Evolutionary conservation across 2,113 vertebrate species (phyloP), one percentile per base, ranked within the genome.

Genomic region (Amphiprion ocellaris): DNA sequence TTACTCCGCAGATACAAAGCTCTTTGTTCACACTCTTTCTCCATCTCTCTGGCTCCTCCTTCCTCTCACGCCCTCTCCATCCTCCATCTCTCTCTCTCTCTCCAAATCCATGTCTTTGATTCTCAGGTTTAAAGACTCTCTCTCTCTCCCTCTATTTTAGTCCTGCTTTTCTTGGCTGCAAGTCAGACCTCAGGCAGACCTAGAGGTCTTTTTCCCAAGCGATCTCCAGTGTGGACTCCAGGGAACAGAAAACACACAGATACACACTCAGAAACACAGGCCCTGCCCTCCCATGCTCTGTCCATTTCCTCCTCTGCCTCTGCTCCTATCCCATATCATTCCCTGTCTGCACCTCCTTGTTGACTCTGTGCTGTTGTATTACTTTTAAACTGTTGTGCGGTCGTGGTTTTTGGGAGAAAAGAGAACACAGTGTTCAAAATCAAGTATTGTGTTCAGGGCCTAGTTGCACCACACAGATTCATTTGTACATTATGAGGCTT

Each of bases 171-270:
- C 92, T 98, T 99, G 98, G 97, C 97, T 90, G 90, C 0, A 3
- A 90, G 93, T 93, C 93, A 96, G 92, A 94, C 96, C 96, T 94
- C 94, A 92, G 94, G 95, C 95, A 90, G 95, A 96, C 97, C 96
- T 95, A 95, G 87, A 96, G 96, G 95, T 96, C 95, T 92, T 96
- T 97, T 98, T 98, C 97, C 97, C 97, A 98, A 96, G 96, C 91
- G 96, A 97, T 96, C 96, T 95, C 94, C 95, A 96, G 87, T 82
- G 82, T 85, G 90, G 83, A 90, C 92, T 86, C 89, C 58, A 90
- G 90, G 89, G 92, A 91, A 79, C 66, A 70, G 69, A 72, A 65
- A 77, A 93, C 94, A 95, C 94, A 95, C 94, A 90, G 91, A 94
- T 87, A 96, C 94, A 85, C 95, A 95, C 94, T 94, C 49, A 89